Conservation (phyloP, 2,888 invertebrate genomes). For the Anthoptus insignis region DNA sequence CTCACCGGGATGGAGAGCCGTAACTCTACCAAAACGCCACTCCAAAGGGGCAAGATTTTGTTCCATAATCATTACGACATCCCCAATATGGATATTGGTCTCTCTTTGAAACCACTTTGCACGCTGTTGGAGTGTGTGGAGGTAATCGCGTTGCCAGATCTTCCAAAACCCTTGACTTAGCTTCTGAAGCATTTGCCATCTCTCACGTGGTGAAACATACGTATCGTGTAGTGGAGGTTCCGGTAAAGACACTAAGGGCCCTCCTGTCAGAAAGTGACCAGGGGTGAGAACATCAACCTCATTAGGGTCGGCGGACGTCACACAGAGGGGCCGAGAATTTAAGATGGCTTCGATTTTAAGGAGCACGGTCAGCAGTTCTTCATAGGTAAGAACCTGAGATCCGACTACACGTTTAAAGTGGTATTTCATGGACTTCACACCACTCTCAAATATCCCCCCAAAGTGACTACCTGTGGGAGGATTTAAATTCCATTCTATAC, state of each 20-base stretch:
- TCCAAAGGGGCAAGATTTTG: slow-evolving; percentile 26
- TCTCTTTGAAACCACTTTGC: slow-evolving; percentile 32
- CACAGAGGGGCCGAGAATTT: slow-evolving; percentile 22
- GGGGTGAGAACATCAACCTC: slow-evolving; percentile 8
- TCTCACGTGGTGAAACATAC: background rate
- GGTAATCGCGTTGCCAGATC: slow-evolving; percentile 40
- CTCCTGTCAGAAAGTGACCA: slow-evolving; percentile 18
- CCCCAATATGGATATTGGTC: slow-evolving; percentile 24
- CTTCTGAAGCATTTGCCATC: slow-evolving; percentile 39
- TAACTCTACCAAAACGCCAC: slow-evolving; percentile 31
- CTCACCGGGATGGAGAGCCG: slow-evolving; percentile 33
- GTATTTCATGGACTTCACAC: slow-evolving; percentile 18
- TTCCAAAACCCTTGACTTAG: slow-evolving; percentile 38
- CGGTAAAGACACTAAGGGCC: background rate
- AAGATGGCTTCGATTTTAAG: slow-evolving; percentile 26
- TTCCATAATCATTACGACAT: slow-evolving; percentile 26
- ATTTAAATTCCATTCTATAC: slow-evolving; percentile 9
- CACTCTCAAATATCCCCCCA: slow-evolving; percentile 21
- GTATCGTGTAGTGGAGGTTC: background rate
- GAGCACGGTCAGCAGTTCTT: slow-evolving; percentile 21
- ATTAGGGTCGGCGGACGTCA: slow-evolving; percentile 14
- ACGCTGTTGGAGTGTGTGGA: slow-evolving; percentile 41
- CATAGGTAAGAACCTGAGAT: slow-evolving; percentile 14
- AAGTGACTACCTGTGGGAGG: slow-evolving; percentile 15
- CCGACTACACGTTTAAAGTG: slow-evolving; percentile 29